Conservation (phyloP, 1,140 invertebrate species). For the Hermatobates lingyangjiaoensis region DNA sequence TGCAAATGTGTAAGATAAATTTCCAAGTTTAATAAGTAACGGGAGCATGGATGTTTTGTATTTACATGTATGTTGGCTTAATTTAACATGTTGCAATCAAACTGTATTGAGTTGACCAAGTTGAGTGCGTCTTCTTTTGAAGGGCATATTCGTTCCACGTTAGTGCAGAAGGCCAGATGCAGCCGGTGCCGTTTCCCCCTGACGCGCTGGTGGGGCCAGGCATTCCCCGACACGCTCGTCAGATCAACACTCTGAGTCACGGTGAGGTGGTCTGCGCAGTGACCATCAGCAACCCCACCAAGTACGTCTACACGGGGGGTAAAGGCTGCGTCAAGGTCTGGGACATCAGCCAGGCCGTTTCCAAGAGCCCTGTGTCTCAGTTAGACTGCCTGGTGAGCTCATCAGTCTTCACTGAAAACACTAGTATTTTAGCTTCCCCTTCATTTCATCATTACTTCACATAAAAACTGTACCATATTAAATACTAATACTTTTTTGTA, state of each 20-base stretch:
- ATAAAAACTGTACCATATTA: too few relatives aligned
- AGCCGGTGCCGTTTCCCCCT: constrained; percentile 87
- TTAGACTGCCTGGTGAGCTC: constrained; percentile 70
- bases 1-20: too few relatives aligned
- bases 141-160: constrained; percentile 88
- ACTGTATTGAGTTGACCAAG: too few relatives aligned
- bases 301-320: constrained; percentile 95
- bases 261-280: constrained; percentile 88
- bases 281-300: constrained; percentile 67
- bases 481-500: constrained; percentile 12
- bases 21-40: too few relatives aligned
- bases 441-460: too few relatives aligned
- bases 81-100: too few relatives aligned
- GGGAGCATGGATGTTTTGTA: too few relatives aligned
- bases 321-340: constrained; percentile 97
- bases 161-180: constrained; percentile 69
- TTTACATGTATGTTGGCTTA: too few relatives aligned
- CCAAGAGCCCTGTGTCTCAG: constrained; percentile 69
- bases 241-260: constrained; percentile 79
- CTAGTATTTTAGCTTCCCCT: too few relatives aligned
- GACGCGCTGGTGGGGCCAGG: constrained; percentile 81
- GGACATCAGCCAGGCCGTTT: constrained; percentile 67
- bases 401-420: too few relatives aligned
- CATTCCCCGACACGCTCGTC: constrained; percentile 77
- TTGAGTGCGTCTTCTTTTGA: constrained; percentile 22